Base-by-base conservation (phyloP, 2,113 vertebrate species). In the Syngnathus floridae region DNA sequence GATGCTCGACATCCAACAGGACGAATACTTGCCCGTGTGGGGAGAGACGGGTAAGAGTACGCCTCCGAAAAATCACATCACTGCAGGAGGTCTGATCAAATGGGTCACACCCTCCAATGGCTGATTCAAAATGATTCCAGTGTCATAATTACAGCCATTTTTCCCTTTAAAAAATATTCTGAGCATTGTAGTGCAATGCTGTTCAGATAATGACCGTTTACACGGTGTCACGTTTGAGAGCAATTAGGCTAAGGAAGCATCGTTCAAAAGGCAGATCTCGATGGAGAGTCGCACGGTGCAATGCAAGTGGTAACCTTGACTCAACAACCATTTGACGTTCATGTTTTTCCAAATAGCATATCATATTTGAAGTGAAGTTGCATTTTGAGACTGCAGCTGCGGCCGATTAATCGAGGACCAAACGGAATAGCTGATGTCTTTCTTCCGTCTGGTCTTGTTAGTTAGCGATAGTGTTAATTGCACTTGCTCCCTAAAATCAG, bases 1-100 rank as follows among this genome's bases (percentile, higher is more conserved):
- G 86, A 99, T 99, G 97, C 76, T 98, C 84, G 97, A 99, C 74
- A 98, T 98, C 70, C 96, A 99, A 84, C 96, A 98, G 87, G 96
- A 98, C 4, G 95, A 98, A 81, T 98, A 98, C 80, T 87, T 99
- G 82, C 96, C 96, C 0, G 95, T 99, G 0, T 99, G 97, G 97
- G 97, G 95, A 73, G 97, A 99, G 70, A 98, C 96, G 11, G 97
- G 96, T 99, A 90, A 83, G 87, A 8, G 65, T 45, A 6, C 8
- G 22, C 22, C 2, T 16, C 26, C 35, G 36, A 54, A 56, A 31
- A 13, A 7, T 56, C 7, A 31, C 22, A 56, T 54, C 22, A 26
- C 51, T 56, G 54, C 13, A 35, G 26, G 26, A 31, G 26, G 26
- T 55, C 16, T 16, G 26, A 35, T 17, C 1, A 12, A 26, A 21